phyloP scores from a whole-genome alignment of 2,797 vertebrate species.

The Thalassophryne amazonica region DNA sequence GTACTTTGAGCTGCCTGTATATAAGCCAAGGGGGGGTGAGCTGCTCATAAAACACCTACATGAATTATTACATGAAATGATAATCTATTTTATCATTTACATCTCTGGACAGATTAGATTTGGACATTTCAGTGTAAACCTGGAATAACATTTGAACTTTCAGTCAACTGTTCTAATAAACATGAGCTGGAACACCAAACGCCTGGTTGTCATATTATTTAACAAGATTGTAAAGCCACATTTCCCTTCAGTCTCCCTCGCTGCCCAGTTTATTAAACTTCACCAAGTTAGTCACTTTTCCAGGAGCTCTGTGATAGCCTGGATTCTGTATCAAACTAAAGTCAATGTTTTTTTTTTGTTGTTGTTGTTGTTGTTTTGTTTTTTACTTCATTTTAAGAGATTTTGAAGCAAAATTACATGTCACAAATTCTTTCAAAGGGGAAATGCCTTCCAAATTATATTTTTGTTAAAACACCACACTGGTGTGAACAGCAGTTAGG shows the following conservation, averaged over 20 bases:
- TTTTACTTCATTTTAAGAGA: conserved; percentile 28
- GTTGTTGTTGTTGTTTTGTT: too few relatives aligned
- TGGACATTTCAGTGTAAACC: too few relatives aligned
- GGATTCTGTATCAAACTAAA: conserved; percentile 31
- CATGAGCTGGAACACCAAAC: neutral
- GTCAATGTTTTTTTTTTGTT: conserved; percentile 10
- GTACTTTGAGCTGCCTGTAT: too few relatives aligned
- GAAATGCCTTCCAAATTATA: conserved; percentile 14
- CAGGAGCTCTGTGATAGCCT: conserved; percentile 28
- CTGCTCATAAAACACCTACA: too few relatives aligned
- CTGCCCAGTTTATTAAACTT: conserved; percentile 29
- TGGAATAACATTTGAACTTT: conserved; percentile 31
- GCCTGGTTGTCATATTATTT: conserved; percentile 14
- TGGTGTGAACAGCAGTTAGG: conserved; percentile 7
- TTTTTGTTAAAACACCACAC: conserved; percentile 41
- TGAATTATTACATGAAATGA: too few relatives aligned
- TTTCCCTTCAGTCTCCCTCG: conserved; percentile 1
- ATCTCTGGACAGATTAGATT: too few relatives aligned
- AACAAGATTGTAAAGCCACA: conserved; percentile 41
- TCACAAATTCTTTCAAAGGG: conserved; percentile 33
- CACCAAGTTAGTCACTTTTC: conserved; percentile 14
- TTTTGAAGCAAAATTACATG: conserved; percentile 41
- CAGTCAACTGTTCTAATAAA: conserved; percentile 24
- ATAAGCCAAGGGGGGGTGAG: too few relatives aligned
- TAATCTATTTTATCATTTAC: too few relatives aligned